These are phyloP conservation scores for Ips typographus DNA, from an alignment of 1,140 invertebrate species.

Conservation along the genomic window DNA sequence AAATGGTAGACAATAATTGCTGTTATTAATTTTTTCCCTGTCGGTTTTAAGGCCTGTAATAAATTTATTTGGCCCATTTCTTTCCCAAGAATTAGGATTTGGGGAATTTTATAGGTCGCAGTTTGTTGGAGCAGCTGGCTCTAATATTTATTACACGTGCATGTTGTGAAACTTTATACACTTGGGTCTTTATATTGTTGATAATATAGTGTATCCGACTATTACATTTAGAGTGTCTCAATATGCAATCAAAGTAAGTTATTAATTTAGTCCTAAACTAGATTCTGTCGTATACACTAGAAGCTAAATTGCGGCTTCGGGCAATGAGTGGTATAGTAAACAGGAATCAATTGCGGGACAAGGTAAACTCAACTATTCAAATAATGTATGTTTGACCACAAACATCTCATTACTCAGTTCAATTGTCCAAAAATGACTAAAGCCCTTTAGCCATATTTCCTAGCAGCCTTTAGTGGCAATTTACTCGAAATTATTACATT, in stretches of 20 bases:
- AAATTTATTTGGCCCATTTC: not conserved
- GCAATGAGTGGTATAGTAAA: not conserved
- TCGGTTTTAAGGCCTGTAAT: not conserved
- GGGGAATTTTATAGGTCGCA: not conserved
- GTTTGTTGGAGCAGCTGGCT: not conserved
- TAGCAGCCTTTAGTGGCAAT: not conserved
- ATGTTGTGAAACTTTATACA: too few relatives aligned
- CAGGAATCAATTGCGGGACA: constrained; percentile 1
- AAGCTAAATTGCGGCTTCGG: not conserved
- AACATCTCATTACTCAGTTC: not conserved
- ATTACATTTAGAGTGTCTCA: too few relatives aligned
- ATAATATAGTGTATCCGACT: too few relatives aligned
- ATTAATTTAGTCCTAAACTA: not conserved
- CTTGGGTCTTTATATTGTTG: too few relatives aligned
- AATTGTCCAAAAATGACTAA: not conserved
- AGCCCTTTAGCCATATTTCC: not conserved
- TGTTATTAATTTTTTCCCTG: not conserved
- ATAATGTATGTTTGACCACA: not conserved
- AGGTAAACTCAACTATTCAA: not conserved
- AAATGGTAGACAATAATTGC: not conserved
- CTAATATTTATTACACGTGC: not conserved
- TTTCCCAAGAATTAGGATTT: not conserved
- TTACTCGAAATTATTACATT: not conserved
- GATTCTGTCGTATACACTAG: not conserved
- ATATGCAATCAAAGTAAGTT: not conserved